Base-by-base conservation (phyloP, 2,797 vertebrate species). In the Myripristis murdjan region DNA sequence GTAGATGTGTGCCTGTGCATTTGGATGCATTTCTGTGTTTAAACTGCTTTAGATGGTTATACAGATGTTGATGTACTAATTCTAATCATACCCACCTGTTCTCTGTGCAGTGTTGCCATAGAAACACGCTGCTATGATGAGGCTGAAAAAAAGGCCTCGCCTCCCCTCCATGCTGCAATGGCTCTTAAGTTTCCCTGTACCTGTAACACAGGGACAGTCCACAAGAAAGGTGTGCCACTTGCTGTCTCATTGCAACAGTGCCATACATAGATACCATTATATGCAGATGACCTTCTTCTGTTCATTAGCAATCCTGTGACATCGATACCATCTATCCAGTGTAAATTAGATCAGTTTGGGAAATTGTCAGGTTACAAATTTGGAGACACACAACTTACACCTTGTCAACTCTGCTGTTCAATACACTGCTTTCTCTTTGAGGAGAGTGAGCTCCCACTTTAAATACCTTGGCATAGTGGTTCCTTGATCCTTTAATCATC, bases 61-160 rank as follows among this genome's bases (percentile, higher is more conserved):
- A 18, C 47, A 56, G 58, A 70, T 48, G 70, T 48, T n/a, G n/a
- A 60, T 59, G 5, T 26, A 18, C 24, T 1, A 53, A 1, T 9
- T 2, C 1, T 82, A 82, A 89, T 81, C 24, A 56, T 8, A 79
- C 85, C 62, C 89, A 95, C 94, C 93, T 93, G 85, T 90, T 51
- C 2, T 81, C 49, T 94, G 89, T 54, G 90, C 82, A 0, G 22
- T 5, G 55, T 65, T 84, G 49, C 84, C 43, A 1, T 79, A 51
- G 79, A 93, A 83, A 89, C 87, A 91, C 1, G 56, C 57, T 12
- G 73, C 77, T 5, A 81, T 2, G 43, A 93, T 31, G 64, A 94
- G 81, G 74, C 70, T 22, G 48, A 86, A 70, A 63, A 94, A 73
- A n/a, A 91, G 73, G 56, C 70, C 31, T 52, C 22, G 14, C 60